Evolutionary conservation across 1,140 invertebrate species (phyloP).

Genomic region (Tribolium castaneum): DNA sequence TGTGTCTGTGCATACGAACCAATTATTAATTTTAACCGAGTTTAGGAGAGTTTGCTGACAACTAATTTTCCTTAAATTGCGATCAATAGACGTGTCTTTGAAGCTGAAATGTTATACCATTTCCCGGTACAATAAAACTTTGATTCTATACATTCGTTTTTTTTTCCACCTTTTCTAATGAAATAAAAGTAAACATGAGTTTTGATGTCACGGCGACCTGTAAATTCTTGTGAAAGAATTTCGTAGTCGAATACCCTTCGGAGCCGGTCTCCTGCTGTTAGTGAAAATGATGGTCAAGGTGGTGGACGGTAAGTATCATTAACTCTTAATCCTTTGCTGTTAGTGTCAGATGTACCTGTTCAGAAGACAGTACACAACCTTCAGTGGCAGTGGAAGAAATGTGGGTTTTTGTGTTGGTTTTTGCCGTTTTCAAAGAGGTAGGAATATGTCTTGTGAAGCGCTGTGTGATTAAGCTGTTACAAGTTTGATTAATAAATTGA

Average conservation of each 20-base stretch:
- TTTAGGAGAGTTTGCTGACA: not conserved
- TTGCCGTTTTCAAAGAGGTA: not conserved
- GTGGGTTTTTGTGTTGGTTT: not conserved
- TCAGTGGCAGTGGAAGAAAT: not conserved
- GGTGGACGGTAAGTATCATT: not conserved
- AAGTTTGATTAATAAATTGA: not conserved
- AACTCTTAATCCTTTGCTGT: not conserved
- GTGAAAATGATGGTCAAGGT: not conserved
- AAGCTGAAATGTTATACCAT: too few species aligned
- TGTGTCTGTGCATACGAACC: constrained; percentile 68
- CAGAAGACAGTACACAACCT: not conserved
- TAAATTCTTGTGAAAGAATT: not conserved
- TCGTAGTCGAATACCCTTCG: not conserved
- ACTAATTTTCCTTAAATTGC: too few species aligned
- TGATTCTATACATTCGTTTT: too few species aligned
- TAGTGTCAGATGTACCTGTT: not conserved
- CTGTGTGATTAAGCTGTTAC: not conserved
- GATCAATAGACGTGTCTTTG: too few species aligned
- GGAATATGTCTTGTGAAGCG: not conserved
- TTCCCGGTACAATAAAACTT: too few species aligned
- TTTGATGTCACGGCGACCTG: not conserved
- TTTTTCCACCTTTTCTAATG: too few species aligned
- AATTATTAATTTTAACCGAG: not conserved
- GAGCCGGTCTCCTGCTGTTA: not conserved
- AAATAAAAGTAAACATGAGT: not conserved